phyloP scores from a whole-genome alignment of 2,888 invertebrate genomes.

The Elgonia sp. region DNA sequence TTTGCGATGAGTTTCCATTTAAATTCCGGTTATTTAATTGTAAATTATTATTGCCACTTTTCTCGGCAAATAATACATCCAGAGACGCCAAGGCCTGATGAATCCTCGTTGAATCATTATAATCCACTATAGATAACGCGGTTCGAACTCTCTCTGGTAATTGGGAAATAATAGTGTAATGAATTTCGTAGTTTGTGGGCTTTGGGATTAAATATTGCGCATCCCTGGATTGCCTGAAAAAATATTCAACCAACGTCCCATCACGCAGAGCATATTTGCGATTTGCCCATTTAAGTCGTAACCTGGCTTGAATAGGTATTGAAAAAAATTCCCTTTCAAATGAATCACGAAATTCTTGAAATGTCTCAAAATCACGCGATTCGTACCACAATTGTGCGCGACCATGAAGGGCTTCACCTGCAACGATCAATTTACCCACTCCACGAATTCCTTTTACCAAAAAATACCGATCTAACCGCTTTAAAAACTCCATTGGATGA shows the following conservation, averaged over 20 bases:
- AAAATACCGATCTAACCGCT: background rate
- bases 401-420: constrained; percentile 20
- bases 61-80: too few relatives aligned
- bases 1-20: too few relatives aligned
- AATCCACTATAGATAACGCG: constrained; percentile 3
- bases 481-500: constrained; percentile 10
- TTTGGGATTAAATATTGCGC: constrained; percentile 56
- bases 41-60: too few relatives aligned
- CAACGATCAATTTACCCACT: constrained; percentile 27
- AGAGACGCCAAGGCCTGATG: too few relatives aligned
- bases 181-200: constrained; percentile 55
- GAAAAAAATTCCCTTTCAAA: constrained; percentile 49
- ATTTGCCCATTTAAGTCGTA: constrained; percentile 39
- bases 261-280: constrained; percentile 50
- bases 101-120: background rate
- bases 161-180: constrained; percentile 69
- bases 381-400: constrained; percentile 63
- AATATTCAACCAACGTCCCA: constrained; percentile 54
- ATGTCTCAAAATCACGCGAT: constrained; percentile 18
- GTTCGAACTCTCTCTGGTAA: constrained; percentile 51
- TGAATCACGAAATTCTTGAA: constrained; percentile 23
- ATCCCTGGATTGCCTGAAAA: constrained; percentile 59
- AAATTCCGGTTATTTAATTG: too few relatives aligned
- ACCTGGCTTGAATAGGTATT: constrained; percentile 35
- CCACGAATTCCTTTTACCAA: background rate